Evolutionary conservation across 2,113 vertebrate genomes (phyloP).

Genomic region (Cepphus grylle): DNA sequence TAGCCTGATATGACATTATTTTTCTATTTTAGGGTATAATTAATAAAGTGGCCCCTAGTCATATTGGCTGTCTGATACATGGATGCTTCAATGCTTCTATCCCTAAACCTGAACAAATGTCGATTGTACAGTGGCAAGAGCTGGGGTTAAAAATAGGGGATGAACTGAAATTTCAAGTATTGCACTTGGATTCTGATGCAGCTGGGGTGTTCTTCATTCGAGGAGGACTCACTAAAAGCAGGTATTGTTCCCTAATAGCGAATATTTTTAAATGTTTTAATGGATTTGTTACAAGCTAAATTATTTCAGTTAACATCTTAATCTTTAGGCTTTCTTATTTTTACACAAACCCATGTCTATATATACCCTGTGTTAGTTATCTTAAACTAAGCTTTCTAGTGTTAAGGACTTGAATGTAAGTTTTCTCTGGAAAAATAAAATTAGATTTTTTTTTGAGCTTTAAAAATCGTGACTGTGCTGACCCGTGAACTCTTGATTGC

Average conservation of each 20-base stretch:
- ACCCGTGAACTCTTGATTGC: neutral
- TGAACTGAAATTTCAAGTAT: conserved; percentile 86
- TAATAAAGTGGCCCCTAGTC: conserved; percentile 89
- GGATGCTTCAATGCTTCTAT: conserved; percentile 96
- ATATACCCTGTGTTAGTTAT: neutral
- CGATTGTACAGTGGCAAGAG: conserved; percentile 80
- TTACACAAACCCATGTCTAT: neutral
- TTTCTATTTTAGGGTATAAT: conserved; percentile 81
- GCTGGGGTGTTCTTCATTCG: conserved; percentile 92
- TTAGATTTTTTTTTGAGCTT: neutral
- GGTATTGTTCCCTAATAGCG: conserved; percentile 56
- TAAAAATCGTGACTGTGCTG: neutral
- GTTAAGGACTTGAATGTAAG: neutral
- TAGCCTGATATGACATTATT: neutral
- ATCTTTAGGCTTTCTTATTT: neutral
- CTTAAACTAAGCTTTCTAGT: neutral
- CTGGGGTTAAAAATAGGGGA: conserved; percentile 81
- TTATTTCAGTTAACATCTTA: neutral
- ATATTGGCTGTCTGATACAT: conserved; percentile 93
- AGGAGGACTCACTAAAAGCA: conserved; percentile 79
- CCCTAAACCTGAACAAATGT: conserved; percentile 83
- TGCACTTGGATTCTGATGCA: conserved; percentile 85
- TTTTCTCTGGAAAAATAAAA: neutral
- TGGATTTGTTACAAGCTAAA: neutral
- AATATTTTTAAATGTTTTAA: neutral